Base-by-base conservation (phyloP, 2,797 vertebrate species). In the Mormyrops attenuatus region DNA sequence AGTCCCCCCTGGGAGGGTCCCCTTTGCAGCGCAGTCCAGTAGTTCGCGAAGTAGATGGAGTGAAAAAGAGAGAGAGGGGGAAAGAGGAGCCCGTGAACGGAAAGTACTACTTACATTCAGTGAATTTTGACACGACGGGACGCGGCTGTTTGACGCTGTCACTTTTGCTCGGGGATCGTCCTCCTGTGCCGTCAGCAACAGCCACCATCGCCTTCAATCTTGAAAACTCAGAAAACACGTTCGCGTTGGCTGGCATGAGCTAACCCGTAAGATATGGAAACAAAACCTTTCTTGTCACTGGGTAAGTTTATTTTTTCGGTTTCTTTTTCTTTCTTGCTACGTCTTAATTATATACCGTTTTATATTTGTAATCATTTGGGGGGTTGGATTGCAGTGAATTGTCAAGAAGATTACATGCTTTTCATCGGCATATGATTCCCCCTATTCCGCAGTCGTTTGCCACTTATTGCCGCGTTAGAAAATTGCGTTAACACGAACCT, bases 251-350 rank as follows among this genome's bases (percentile, higher is more conserved):
- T 95, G 97, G 97, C 95, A 98, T 97, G 97, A 97, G 97, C 96
- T 97, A 97, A 96, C 93, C 93, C 90, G 92, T 93, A 95, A 92
- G 96, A 95, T 92, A 98, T 98, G 98, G 97, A 99, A 95, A 98
- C 98, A 95, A 98, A 99, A 96, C 98, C 98, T 90, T 98, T 98
- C 96, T 95, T 98, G 96, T 98, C 98, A 93, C 95, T 98, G 96
- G 97, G 98, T 98, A 94, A 98, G 98, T 97, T 95, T 92, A 85
- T 57, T 44, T 66, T 66, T n/a, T 44, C 30, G 17, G 8, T n/a
- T 38, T 17, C 53, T 15, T 7, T 50, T n/a, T 15, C 17, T 20
- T 44, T n/a, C 17, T 17, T 20, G 30, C 17, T 9, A 26, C n/a
- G 20, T 15, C 50, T 34, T 20, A 6, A 57, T 57, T 55, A 57